Evolutionary conservation across 30 jellyfish, hydroid and myxozoan genomes (phyloP), one percentile per base, ranked within the genome.

Genomic region (Aurelia coerulea): DNA sequence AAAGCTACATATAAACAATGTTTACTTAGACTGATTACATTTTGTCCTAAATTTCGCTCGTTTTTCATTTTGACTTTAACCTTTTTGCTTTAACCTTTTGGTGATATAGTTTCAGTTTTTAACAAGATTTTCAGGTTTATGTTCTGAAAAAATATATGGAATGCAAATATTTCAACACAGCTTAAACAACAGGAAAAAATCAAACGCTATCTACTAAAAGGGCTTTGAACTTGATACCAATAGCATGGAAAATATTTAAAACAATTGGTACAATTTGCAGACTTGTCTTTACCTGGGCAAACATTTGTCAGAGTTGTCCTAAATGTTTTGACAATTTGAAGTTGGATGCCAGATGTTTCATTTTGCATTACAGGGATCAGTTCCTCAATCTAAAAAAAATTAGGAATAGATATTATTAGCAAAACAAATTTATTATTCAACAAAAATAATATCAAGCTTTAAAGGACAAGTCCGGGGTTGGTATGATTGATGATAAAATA

Each of bases 291-390:
- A 65, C 98, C 98, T 39, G 98, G 75, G 78, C 93, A 89, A 65
- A 92, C 98, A 74, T 86, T 88, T 37, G 97, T 89, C 8, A 87
- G 59, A 35, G 81, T 78, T 32, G 88, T 79, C 73, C 97, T 76
- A 58, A 92, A 86, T 34, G 97, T 83, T 70, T 92, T 92, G 75
- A 88, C 90, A 10, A 86, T 76, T 52, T 74, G 95, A 53, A 92
- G 88, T 8, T 92, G 95, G 31, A 92, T 85, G 34, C 98, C 98
- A 54, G 66, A 49, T 17, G 78, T 32, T 16, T 64, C 88, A 65
- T 88, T 90, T 68, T 80, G 98, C 77, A 92, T 78, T 19, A 69
- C 46, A 4, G 56, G 82, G 42, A 92, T 79, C 35, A 92, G 49
- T 33, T 54, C 86, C 41, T 92, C 98, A 8, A 92, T 88, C 92